Percentiles rank a stretch among this genome's conserved stretches.
Evolutionary conservation across 1,140 invertebrate genomes (phyloP).

Genomic region (Cherax destructor): DNA sequence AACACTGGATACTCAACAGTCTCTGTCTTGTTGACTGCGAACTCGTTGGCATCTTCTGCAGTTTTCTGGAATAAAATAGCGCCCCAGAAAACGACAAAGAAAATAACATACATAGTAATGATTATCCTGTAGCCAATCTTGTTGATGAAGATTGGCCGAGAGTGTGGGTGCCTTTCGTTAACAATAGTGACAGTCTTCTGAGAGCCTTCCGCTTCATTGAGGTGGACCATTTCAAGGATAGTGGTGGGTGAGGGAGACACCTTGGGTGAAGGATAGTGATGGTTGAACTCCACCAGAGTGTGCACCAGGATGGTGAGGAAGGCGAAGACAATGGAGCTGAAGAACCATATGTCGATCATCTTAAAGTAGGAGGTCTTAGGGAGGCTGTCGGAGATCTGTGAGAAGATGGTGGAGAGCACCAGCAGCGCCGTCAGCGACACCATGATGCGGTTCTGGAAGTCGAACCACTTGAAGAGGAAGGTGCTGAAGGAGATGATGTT

Average conservation of each 20-base stretch:
- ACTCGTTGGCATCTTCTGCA: background rate
- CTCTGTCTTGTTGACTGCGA: background rate
- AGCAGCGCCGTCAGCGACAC: constrained; percentile 43
- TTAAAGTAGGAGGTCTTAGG: constrained; percentile 47
- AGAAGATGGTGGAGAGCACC: constrained; percentile 39
- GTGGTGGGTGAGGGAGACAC: background rate
- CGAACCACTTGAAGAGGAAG: constrained; percentile 51
- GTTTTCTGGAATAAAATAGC: background rate
- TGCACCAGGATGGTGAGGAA: constrained; percentile 31
- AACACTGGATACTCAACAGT: no score
- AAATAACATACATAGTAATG: background rate
- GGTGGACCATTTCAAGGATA: background rate
- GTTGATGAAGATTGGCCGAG: background rate
- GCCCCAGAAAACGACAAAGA: constrained; percentile 22
- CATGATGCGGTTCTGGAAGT: constrained; percentile 52
- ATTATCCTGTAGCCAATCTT: constrained; percentile 7
- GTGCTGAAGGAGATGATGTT: constrained; percentile 55
- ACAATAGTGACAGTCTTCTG: background rate
- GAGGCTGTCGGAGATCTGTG: constrained; percentile 20
- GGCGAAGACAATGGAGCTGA: constrained; percentile 30
- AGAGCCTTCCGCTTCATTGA: background rate
- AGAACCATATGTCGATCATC: constrained; percentile 38
- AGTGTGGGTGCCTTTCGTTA: background rate
- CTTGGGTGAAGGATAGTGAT: constrained; percentile 12
- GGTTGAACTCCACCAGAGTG: constrained; percentile 31